Percentiles rank a stretch among this genome's conserved stretches.
These are phyloP conservation scores for Atherinosoma microstoma DNA, from an alignment of 2,797 vertebrate genomes.

Conservation along the genomic window DNA sequence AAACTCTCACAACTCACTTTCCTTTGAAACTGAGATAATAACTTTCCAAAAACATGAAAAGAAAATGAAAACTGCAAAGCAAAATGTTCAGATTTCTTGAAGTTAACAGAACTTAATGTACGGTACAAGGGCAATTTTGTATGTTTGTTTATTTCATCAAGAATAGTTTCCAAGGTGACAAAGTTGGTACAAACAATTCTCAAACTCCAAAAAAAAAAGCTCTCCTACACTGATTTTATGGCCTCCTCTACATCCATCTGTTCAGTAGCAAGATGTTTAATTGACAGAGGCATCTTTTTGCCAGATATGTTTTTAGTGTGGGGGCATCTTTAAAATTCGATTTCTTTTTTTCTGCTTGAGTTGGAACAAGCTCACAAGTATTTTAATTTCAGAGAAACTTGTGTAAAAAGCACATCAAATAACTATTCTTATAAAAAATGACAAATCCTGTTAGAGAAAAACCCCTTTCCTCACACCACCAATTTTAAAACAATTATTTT, in stretches of 20 bases:
- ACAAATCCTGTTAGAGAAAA: neutral
- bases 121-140: too few species aligned
- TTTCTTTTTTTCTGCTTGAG: neutral
- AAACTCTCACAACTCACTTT: slow-evolving; percentile 41
- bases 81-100: neutral
- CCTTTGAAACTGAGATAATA: slow-evolving; percentile 20
- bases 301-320: slow-evolving; percentile 1
- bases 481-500: slow-evolving; percentile 6
- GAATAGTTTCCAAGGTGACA: too few species aligned
- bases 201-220: too few species aligned
- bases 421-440: neutral
- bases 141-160: too few species aligned
- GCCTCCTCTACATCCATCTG: slow-evolving; percentile 20
- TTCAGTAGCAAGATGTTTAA: slow-evolving; percentile 45
- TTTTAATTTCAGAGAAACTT: slow-evolving; percentile 13
- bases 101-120: too few species aligned
- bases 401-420: neutral
- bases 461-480: neutral
- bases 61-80: slow-evolving; percentile 14
- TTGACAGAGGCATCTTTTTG: slow-evolving; percentile 32
- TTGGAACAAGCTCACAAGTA: slow-evolving; percentile 14
- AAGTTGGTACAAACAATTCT: too few species aligned
- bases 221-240: too few species aligned
- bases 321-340: slow-evolving; percentile 33
- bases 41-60: neutral